Base-by-base conservation (phyloP, 2,888 invertebrate species). In the Sipha maydis region DNA sequence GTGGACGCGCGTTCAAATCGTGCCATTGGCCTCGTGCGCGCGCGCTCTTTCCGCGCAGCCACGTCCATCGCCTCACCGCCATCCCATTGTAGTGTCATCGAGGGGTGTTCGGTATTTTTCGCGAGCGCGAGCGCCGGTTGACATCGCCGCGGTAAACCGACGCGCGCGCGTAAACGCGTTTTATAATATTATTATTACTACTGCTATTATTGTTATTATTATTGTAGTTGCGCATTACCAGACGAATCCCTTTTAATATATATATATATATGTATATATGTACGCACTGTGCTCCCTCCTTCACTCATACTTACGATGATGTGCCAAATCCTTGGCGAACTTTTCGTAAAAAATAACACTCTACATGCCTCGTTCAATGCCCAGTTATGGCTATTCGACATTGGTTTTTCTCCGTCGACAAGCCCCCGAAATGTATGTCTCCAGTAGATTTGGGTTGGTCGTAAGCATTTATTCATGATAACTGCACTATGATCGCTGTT, bases 181-280 rank as follows among this genome's bases (percentile, higher is more conserved):
- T 31, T 83, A 83, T 54, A 75, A 56, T 56, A 83, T 75, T 75
- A 61, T 75, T 79, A 17, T 77, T 54, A 54, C 19, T 77, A 17
- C 75, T 83, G 48, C 48, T 48, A 34, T 83, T 75, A 31, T 82
- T 82, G 31, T 84, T 61, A n/a, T 82, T 48, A n/a, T 83, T 83
- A 38, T 75, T 61, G 28, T 84, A 61, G 21, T 84, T 28, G 75
- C 38, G 54, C 54, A 75, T 83, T 71, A 83, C 56, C 83, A n/a
- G 73, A 83, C 48, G 83, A 83, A 83, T 83, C 83, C 34, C 73
- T 83, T 83, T 34, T 73, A 73, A 28, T 28, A 1, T 76, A 79
- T 67, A n/a, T 61, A 14, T 34, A 34, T 38, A 61, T 4, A 34
- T 5, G 25, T 41, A 11, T 11, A 8, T 11, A 9, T 11, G 41